phyloP scores from a whole-genome alignment of 2,113 vertebrate genomes.

The Dunckerocampus dactyliophorus region DNA sequence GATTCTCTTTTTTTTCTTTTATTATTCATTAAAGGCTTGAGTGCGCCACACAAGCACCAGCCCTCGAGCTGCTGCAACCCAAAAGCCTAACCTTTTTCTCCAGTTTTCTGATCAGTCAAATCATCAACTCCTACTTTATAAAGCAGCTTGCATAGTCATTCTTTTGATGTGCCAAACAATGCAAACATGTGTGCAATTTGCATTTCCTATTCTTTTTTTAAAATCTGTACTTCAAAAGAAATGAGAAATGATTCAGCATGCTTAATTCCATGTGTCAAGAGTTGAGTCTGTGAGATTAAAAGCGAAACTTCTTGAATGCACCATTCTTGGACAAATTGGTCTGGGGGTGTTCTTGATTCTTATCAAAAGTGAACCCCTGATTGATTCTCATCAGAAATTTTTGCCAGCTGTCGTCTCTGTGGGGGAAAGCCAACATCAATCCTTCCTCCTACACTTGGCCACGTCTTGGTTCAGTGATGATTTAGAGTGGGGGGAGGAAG shows the following conservation, averaged over 20 bases:
- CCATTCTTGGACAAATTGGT: not conserved
- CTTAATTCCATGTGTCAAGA: not conserved
- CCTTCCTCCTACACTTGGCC: conserved; percentile 2
- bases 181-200: not conserved
- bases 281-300: not conserved
- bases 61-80: too few relatives aligned
- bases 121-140: too few relatives aligned
- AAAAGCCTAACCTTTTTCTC: not conserved
- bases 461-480: not conserved
- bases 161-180: not conserved
- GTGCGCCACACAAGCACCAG: too few relatives aligned
- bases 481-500: not conserved
- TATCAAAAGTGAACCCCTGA: conserved; percentile 5
- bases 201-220: not conserved
- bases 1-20: not conserved
- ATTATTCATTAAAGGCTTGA: not conserved
- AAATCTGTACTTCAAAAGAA: not conserved
- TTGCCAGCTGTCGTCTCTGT: conserved; percentile 1
- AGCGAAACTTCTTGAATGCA: not conserved
- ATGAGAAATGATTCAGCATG: not conserved
- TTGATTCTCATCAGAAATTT: conserved; percentile 8
- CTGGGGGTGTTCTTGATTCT: not conserved
- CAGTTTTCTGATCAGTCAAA: not conserved
- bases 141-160: not conserved
- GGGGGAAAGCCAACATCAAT: not conserved